Evolutionary conservation across 2,113 vertebrate genomes (phyloP), one percentile per base, ranked within the genome.

Genomic region (Melospiza melodia): DNA sequence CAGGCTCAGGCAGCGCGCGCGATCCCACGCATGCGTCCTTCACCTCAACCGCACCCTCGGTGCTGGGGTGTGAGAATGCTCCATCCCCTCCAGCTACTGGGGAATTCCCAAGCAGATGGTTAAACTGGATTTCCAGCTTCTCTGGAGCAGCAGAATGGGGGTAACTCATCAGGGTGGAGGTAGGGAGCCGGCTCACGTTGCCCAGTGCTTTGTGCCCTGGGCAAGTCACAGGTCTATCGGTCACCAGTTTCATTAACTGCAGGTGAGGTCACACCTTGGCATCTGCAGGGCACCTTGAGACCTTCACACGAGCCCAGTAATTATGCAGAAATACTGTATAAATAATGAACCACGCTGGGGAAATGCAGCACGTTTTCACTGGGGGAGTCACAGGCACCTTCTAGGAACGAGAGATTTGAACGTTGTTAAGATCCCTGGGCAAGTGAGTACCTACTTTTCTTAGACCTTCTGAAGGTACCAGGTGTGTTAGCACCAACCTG

Each of bases 101-200:
- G 95, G 93, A 96, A 97, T 97, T 97, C 94, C 96, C 96, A 96
- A 95, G 91, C 77, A 95, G 77, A 95, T 92, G 92, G 88, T 94
- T 95, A 96, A 94, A 92, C 94, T 97, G 94, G 92, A 94, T 93
- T 97, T 91, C 95, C 93, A 96, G 93, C 92, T 95, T 92, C 87
- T 91, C 89, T 48, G 63, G 9, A 89, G 93, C 9, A 75, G 93
- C 82, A 77, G 95, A 71, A 95, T 30, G 51, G 82, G 75, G 95
- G 90, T 87, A 96, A 96, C 78, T 95, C 94, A 93, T 12, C 78
- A 10, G 90, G 94, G 82, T 2, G 72, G 87, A 93, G 91, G 84
- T 39, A 69, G 0, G 9, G 69, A 88, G 65, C 82, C 3, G 7
- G 68, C 79, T 96, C 46, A 37, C 0, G 0, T 23, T 95, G 93